These are phyloP conservation scores for Amblyraja radiata DNA, from an alignment of 2,797 vertebrate genomes.

Conservation along the genomic window DNA sequence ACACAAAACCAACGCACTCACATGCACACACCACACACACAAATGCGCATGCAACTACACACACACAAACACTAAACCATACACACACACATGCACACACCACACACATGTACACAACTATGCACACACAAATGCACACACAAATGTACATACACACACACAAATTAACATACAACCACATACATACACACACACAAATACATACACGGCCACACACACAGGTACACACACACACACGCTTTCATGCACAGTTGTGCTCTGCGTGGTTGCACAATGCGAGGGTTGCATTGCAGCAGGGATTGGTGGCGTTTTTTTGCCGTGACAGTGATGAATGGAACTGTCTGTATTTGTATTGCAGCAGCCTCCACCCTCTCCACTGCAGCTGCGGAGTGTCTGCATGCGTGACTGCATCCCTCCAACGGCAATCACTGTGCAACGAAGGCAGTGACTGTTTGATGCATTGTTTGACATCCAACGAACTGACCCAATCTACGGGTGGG, in stretches of 20 bases:
- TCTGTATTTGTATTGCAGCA: constrained; percentile 21
- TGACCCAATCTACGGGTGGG: background rate
- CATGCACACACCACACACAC: background rate
- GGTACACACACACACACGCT: background rate
- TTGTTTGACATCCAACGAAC: background rate
- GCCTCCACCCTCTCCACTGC: background rate
- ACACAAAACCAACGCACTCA: too few species aligned
- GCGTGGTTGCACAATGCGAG: background rate
- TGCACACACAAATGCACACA: background rate
- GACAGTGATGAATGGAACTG: constrained; percentile 2
- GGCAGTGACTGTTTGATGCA: background rate
- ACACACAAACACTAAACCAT: too few species aligned
- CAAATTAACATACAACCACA: background rate
- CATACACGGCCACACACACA: background rate
- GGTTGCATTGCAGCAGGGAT: background rate
- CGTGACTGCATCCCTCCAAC: background rate
- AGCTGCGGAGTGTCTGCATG: background rate
- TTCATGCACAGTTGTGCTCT: too few species aligned
- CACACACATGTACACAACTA: too few species aligned
- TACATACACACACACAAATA: background rate
- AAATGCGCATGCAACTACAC: too few species aligned
- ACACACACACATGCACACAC: too few species aligned
- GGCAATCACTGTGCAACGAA: background rate
- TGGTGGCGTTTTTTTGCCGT: background rate
- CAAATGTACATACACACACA: too few species aligned